phyloP scores from a whole-genome alignment of 2,113 vertebrate species.

The Perca flavescens region DNA sequence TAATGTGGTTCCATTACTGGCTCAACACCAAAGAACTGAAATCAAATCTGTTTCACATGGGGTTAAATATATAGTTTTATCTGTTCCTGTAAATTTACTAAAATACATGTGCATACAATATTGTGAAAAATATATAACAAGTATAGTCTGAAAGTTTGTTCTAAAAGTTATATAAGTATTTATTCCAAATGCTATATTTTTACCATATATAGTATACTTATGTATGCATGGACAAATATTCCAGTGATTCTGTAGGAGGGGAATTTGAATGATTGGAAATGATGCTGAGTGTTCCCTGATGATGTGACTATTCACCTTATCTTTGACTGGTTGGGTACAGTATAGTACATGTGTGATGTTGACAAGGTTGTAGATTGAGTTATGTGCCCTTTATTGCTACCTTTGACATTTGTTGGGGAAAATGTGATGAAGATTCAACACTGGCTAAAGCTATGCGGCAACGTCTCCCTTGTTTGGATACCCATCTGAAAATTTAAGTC shows the following conservation, averaged over 20 bases:
- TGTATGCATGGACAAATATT: slow-evolving; percentile 82
- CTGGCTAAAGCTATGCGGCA: slow-evolving; percentile 13
- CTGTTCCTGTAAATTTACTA: slow-evolving; percentile 71
- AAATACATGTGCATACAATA: slow-evolving; percentile 79
- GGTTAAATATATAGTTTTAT: slow-evolving; percentile 65
- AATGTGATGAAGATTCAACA: slow-evolving; percentile 20
- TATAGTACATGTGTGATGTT: slow-evolving; percentile 44
- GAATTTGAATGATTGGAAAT: slow-evolving; percentile 57
- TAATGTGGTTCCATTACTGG: slow-evolving; percentile 58
- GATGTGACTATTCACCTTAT: slow-evolving; percentile 64
- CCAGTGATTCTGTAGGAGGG: slow-evolving; percentile 53
- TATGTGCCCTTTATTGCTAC: slow-evolving; percentile 47
- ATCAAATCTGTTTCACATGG: slow-evolving; percentile 62
- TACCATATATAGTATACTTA: slow-evolving; percentile 79
- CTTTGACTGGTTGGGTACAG: slow-evolving; percentile 47
- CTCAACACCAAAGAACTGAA: slow-evolving; percentile 69
- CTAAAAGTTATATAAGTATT: slow-evolving; percentile 80
- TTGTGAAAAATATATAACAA: slow-evolving; percentile 80
- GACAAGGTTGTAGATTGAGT: slow-evolving; percentile 51
- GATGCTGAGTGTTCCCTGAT: slow-evolving; percentile 57
- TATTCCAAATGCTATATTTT: slow-evolving; percentile 86
- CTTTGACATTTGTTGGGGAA: slow-evolving; percentile 29
- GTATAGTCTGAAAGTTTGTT: slow-evolving; percentile 79
- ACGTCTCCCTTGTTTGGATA: slow-evolving; percentile 28
- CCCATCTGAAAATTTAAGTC: slow-evolving; percentile 36